Base-by-base conservation (phyloP, 2,888 invertebrate species). In the Oscheius onirici region DNA sequence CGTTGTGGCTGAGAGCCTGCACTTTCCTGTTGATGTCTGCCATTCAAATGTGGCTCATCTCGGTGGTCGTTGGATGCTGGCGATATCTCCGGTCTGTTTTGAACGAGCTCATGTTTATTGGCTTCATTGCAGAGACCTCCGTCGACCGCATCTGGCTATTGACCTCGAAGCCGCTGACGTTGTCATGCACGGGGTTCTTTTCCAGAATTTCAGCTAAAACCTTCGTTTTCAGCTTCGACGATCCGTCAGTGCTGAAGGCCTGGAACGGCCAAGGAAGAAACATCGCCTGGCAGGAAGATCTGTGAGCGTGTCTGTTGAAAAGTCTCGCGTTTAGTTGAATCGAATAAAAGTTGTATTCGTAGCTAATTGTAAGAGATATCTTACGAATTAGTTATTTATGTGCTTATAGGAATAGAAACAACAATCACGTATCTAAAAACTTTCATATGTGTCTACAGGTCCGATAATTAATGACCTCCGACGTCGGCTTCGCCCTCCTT, bases 41-140 rank as follows among this genome's bases (percentile, higher is more conserved):
- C 24, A 49, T 69, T 17, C 84, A 84, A 70, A 72, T 84, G 15
- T 84, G 84, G 84, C 74, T 84, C 40, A 83, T 83, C 55, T 77
- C 74, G 52, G 82, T 84, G 40, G 83, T 83, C 20, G 75, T 84
- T 46, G 76, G 79, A 6, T 84, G 84, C 61, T 84, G 82, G 83
- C 66, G 83, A 66, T 84, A 80, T 58, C 80, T 83, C 28, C 78
- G 83, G 76, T 76, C 10, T 40, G 22, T 8, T n/a, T 6, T 11
- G 15, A 2, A 13, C 34, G 8, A 34, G 15, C 28, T 17, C 20
- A 5, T 17, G 8, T 17, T 44, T 6, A 66, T 52, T 52, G 26
- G 34, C 55, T 40, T 67, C 67, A 52, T 43, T 67, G 43, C 34
- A 69, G 51, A 46, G 63, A 63, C n/a, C 46, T 63, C n/a, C 44